A percentile compares a stretch with the other conserved stretches of the same genome.
Evolutionary conservation across 2,113 vertebrate species (phyloP).

Genomic region (Carlito syrichta): DNA sequence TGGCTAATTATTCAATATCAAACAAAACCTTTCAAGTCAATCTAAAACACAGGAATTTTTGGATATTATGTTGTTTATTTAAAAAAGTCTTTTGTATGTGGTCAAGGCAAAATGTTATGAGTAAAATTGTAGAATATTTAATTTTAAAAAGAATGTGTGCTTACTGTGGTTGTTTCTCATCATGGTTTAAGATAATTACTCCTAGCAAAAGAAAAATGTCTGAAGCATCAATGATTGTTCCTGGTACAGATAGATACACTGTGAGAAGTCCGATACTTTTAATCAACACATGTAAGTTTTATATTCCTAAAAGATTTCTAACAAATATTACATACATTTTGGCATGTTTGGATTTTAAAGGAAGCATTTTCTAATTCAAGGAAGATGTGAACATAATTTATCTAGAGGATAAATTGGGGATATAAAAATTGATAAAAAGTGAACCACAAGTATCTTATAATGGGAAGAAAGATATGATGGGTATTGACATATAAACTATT

Average conservation of each 20-base stretch:
- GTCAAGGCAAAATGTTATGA: background rate
- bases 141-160: slow-evolving; percentile 14
- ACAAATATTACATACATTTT: too few relatives aligned
- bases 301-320: background rate
- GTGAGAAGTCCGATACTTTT: slow-evolving; percentile 69
- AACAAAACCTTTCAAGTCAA: background rate
- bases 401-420: background rate
- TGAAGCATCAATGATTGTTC: slow-evolving; percentile 86
- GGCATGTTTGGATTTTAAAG: slow-evolving; percentile 39
- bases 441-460: slow-evolving; percentile 24
- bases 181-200: slow-evolving; percentile 79
- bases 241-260: slow-evolving; percentile 74
- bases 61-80: background rate
- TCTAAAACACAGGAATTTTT: background rate
- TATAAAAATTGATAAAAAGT: slow-evolving; percentile 1
- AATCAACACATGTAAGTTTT: slow-evolving; percentile 77
- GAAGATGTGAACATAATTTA: slow-evolving; percentile 24
- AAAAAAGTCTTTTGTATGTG: background rate
- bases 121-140: background rate
- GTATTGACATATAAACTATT: background rate
- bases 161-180: slow-evolving; percentile 61
- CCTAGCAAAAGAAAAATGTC: slow-evolving; percentile 88
- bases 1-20: background rate
- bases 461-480: background rate
- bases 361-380: background rate